Base-by-base conservation (phyloP, 1,140 invertebrate species). In the Brachionus koreanus region DNA sequence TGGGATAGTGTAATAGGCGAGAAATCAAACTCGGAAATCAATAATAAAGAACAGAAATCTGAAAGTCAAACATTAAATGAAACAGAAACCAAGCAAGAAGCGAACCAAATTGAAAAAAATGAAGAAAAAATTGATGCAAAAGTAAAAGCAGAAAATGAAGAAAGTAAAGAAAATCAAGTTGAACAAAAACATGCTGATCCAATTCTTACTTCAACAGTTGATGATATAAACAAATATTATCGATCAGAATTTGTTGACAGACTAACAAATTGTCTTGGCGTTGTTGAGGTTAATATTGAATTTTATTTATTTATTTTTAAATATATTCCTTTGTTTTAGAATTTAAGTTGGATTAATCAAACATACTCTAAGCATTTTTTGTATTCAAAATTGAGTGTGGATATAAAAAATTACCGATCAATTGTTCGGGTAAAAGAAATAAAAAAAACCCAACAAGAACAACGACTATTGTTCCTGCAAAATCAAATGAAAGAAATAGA, bases 401-500 rank as follows among this genome's bases (percentile, higher is more conserved):
- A 79, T 13, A 79, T 79, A 61, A 79, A 79, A 65, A 79, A 57
- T 13, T 79, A 79, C 16, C 19, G 76, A 35, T 79, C 76, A 19
- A 79, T 57, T 61, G 76, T 79, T 6, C 23, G 76, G 12, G 35
- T 79, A 3, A 65, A 79, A 42, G 76, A 79, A 61, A 79, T 79
- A 9, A 79, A 79, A 79, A 79, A 79, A 61, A 79, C 76, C 3
- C 46, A 42, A 19, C 29, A 16, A 43, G 76, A 79, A 65, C 76
- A 79, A 29, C 33, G 76, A 16, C 25, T 79, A n/a, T 42, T 79
- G 13, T 79, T 79, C 43, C 25, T 79, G 23, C 76, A 79, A 43
- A 61, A 33, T 65, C 76, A 79, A 57, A 61, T 79, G 49, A 79
- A 49, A 79, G 76, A 79, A 43, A 79, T 79, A 29, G 76, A 79